Conservation (phyloP, 2,113 vertebrate species). For the Chunga burmeisteri region DNA sequence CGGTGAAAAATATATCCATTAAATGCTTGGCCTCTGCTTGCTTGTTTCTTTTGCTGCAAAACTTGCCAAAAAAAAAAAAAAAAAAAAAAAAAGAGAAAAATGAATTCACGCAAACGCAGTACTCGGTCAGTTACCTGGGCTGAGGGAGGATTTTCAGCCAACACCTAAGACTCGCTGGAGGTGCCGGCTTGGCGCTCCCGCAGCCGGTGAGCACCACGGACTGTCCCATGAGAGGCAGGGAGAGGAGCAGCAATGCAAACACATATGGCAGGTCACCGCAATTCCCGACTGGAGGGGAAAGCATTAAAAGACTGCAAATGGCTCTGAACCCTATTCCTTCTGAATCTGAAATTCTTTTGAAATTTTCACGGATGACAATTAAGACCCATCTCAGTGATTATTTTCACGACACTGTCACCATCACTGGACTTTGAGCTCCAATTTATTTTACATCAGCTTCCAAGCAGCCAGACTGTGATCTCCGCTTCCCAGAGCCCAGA, state of each 20-base stretch:
- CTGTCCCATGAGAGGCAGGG: neutral
- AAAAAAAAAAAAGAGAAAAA: neutral
- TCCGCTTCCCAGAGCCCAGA: neutral
- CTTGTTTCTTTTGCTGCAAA: neutral
- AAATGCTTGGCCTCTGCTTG: neutral
- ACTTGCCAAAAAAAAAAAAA: neutral
- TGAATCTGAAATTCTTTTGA: neutral
- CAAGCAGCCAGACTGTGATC: neutral
- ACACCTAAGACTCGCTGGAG: neutral
- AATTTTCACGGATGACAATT: slow-evolving; percentile 18
- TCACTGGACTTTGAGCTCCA: neutral
- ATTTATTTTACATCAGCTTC: neutral
- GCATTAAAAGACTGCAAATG: neutral
- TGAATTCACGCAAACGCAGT: neutral
- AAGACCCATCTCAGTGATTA: neutral
- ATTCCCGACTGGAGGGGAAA: neutral
- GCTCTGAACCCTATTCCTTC: neutral
- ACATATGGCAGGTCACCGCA: neutral
- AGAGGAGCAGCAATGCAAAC: neutral
- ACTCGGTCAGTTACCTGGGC: neutral
- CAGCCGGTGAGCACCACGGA: neutral
- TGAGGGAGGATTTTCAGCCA: neutral
- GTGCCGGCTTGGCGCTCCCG: neutral
- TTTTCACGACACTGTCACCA: neutral
- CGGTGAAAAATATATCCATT: slow-evolving; percentile 42